phyloP scores from a whole-genome alignment of 2,113 vertebrate genomes.

The Callopanchax toddi region DNA sequence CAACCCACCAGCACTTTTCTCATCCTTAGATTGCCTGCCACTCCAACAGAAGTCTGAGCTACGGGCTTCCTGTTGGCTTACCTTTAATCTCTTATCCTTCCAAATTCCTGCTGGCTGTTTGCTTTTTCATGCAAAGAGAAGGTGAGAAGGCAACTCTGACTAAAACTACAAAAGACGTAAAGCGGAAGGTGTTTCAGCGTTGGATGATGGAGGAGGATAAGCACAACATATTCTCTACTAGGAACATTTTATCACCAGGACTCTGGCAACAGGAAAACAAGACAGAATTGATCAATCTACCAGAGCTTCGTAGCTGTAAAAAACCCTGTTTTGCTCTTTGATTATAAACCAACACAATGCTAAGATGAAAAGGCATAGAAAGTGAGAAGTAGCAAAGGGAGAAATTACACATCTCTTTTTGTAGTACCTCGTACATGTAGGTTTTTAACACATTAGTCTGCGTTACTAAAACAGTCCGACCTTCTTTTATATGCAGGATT shows the following conservation, averaged over 20 bases:
- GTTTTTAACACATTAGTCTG: conserved; percentile 22
- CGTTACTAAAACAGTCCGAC: conserved; percentile 9
- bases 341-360: conserved; percentile 6
- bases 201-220: conserved; percentile 44
- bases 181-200: conserved; percentile 16
- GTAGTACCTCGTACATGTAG: conserved; percentile 39
- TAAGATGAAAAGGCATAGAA: conserved; percentile 31
- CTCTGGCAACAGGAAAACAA: conserved; percentile 35
- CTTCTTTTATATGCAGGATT: conserved; percentile 19
- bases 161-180: conserved; percentile 24
- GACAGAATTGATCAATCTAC: conserved; percentile 27
- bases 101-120: conserved; percentile 33
- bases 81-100: conserved; percentile 33
- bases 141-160: conserved; percentile 8
- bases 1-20: conserved; percentile 69
- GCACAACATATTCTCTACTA: conserved; percentile 46
- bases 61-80: conserved; percentile 45
- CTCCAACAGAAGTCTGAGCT: conserved; percentile 27
- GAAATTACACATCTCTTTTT: conserved; percentile 26
- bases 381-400: conserved; percentile 49
- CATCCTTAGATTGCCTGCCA: conserved; percentile 39
- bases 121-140: conserved; percentile 42
- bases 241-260: conserved; percentile 15
- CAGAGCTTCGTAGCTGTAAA: conserved; percentile 29
- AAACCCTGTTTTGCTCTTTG: conserved; percentile 25